Evolutionary conservation across 2,888 invertebrate genomes (phyloP).

Genomic region (Hydriomena furcata): DNA sequence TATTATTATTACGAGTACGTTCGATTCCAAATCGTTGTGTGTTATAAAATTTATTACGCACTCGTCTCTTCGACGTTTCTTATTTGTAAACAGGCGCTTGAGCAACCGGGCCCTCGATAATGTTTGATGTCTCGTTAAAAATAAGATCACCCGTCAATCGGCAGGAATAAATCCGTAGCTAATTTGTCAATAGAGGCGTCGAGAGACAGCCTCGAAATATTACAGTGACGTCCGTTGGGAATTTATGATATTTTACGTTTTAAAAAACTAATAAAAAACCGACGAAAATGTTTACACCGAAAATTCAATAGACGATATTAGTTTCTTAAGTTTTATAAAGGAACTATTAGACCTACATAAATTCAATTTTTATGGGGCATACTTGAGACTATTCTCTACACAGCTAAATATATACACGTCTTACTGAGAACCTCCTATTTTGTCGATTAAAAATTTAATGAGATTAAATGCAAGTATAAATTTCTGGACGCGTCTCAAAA

Average conservation of each 20-base stretch:
- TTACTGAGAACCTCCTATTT: too few species aligned
- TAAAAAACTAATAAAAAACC: too few species aligned
- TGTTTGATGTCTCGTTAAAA: slow-evolving; percentile 83
- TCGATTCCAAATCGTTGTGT: slow-evolving; percentile 77
- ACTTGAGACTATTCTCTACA: too few species aligned
- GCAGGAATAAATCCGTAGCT: slow-evolving; percentile 75
- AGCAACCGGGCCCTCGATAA: slow-evolving; percentile 72
- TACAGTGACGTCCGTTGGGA: slow-evolving; percentile 57
- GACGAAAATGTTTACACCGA: too few species aligned
- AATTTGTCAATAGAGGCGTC: slow-evolving; percentile 77
- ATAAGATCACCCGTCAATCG: slow-evolving; percentile 76
- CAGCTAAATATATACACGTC: too few species aligned
- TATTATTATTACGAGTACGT: slow-evolving; percentile 83
- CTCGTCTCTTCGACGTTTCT: slow-evolving; percentile 76
- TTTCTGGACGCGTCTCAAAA: slow-evolving; percentile 37
- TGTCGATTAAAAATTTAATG: slow-evolving; percentile 77
- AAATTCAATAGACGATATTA: too few species aligned
- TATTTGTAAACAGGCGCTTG: slow-evolving; percentile 80
- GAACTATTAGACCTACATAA: too few species aligned
- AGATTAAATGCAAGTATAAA: slow-evolving; percentile 56
- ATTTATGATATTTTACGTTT: too few species aligned
- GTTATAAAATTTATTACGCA: slow-evolving; percentile 82
- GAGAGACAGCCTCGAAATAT: slow-evolving; percentile 69
- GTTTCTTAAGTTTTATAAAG: too few species aligned
- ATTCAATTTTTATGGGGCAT: too few species aligned